phyloP scores from a whole-genome alignment of 2,797 vertebrate species.

The Catamblyrhynchus diadema region DNA sequence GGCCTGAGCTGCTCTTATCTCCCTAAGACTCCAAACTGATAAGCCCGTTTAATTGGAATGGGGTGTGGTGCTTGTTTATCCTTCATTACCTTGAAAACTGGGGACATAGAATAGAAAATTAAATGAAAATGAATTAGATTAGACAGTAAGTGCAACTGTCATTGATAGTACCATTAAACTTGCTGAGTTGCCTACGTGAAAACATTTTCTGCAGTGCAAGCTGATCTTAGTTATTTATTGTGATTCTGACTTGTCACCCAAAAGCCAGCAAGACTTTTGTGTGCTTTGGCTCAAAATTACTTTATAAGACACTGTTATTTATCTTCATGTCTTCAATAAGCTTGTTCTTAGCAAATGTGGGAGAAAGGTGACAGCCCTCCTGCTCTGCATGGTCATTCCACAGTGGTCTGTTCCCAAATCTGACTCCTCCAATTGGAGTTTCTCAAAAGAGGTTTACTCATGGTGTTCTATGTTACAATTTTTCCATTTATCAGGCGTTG shows the following conservation, averaged over 20 bases:
- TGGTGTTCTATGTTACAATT: not conserved
- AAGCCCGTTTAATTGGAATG: not conserved
- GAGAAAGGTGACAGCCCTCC: not conserved
- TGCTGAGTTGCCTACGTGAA: not conserved
- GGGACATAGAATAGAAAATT: not conserved
- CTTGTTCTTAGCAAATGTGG: not conserved
- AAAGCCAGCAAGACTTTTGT: not conserved
- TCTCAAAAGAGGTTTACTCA: not conserved
- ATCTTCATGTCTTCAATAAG: not conserved
- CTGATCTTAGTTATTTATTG: not conserved
- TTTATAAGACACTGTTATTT: not conserved
- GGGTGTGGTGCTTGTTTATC: not conserved
- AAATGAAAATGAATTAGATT: not conserved
- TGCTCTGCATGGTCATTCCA: not conserved
- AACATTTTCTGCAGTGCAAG: not conserved
- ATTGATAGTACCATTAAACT: not conserved
- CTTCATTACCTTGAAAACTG: not conserved
- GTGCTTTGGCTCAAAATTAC: not conserved
- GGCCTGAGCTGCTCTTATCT: slow-evolving; percentile 5
- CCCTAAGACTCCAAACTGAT: slow-evolving; percentile 6
- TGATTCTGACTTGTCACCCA: not conserved
- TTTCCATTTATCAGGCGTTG: not conserved
- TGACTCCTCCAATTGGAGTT: not conserved
- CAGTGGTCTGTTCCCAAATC: not conserved
- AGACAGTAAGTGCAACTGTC: not conserved